phyloP scores from a whole-genome alignment of 2,113 vertebrate species.

The Sigmodon hispidus region DNA sequence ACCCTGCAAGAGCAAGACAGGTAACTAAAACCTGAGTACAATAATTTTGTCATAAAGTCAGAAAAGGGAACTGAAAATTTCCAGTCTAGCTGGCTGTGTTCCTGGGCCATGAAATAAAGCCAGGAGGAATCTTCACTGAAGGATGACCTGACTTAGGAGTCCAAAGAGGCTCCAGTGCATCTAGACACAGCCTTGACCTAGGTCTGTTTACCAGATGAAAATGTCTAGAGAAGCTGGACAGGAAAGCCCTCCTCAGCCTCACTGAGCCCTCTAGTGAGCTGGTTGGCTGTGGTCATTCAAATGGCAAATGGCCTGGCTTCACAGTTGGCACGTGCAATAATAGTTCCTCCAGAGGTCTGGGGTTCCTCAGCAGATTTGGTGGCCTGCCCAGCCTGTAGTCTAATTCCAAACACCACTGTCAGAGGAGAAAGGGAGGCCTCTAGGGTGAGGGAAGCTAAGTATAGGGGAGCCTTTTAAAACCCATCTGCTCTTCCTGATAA shows the following conservation, averaged over 20 bases:
- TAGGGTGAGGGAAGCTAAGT: background rate
- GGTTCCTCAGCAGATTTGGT: background rate
- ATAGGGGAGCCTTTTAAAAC: slow-evolving; percentile 47
- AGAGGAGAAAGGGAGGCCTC: background rate
- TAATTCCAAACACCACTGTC: background rate
- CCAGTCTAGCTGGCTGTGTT: background rate
- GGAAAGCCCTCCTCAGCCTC: background rate
- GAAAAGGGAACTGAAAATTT: background rate
- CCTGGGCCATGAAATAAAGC: background rate
- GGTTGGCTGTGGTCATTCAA: background rate
- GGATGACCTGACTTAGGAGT: background rate
- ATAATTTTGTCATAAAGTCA: background rate
- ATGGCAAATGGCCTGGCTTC: background rate
- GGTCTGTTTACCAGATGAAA: background rate
- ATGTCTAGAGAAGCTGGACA: background rate
- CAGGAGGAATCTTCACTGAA: background rate
- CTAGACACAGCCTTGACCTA: background rate
- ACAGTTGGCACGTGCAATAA: rapidly evolving
- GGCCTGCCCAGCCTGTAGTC: background rate
- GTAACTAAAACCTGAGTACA: background rate
- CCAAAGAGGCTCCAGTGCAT: background rate
- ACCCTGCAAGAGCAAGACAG: background rate
- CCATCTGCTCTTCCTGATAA: slow-evolving; percentile 33
- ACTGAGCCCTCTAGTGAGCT: background rate
- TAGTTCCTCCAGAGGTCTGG: background rate